Base-by-base conservation (phyloP, 2,797 vertebrate genomes). In the Sarcophilus harrisii region DNA sequence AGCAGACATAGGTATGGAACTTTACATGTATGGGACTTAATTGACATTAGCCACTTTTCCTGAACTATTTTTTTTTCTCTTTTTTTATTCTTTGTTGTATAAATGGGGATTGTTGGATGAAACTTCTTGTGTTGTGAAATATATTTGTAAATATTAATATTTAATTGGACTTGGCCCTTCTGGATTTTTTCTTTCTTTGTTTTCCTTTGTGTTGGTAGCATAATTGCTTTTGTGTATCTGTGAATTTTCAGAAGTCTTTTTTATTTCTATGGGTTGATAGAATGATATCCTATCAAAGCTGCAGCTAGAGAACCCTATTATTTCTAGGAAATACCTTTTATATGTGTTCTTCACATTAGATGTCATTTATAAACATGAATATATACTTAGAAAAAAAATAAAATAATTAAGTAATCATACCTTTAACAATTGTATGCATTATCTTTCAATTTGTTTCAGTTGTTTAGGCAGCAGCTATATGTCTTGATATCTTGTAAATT, bases 1-100 rank as follows among this genome's bases (percentile, higher is more conserved):
- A 81, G 12, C n/a, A 81, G 8, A 81, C 0, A 81, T 38, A 1
- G 21, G 1, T 21, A 81, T 45, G n/a, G 66, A 18, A 38, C 1
- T 38, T 38, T 21, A 0, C 32, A 38, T 18, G 0, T 73, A 1
- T 18, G 5, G 1, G 0, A 18, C 14, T 8, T 21, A 14, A 73
- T 38, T 8, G 5, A 45, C 10, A n/a, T 38, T n/a, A 66, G 6
- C 24, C 81, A 24, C 18, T 2, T 81, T 81, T 81, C 18, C 18
- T 38, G 16, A 73, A 73, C 16, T 14, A 1, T 66, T 21, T 58
- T 66, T 62, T n/a, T 38, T 73, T 21, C 38, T 18, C 38, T 0
- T 73, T 73, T 38, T 38, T 21, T 5, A n/a, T 62, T 66, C 9
- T 11, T 66, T 66, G 13, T 66, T 66, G 38, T 38, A 38, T 38